phyloP scores from a whole-genome alignment of 2,113 vertebrate genomes.

The Lepisosteus oculatus region DNA sequence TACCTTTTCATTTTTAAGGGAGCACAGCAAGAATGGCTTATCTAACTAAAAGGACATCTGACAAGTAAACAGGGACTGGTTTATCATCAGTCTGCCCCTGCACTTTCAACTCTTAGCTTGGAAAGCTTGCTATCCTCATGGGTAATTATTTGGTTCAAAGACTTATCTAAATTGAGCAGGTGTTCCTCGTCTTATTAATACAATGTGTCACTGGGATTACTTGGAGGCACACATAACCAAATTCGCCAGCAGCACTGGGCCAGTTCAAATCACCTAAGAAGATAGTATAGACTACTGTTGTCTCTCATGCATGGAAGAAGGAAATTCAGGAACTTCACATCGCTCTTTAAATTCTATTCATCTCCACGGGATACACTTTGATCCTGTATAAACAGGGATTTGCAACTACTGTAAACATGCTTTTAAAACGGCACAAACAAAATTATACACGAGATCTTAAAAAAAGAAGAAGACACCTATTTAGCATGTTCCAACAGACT shows the following conservation, averaged over 20 bases:
- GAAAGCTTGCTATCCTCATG: background rate
- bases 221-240: background rate
- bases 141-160: conserved; percentile 5
- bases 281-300: conserved; percentile 5
- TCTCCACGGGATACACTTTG: conserved; percentile 6
- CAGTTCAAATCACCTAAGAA: background rate
- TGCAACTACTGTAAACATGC: background rate
- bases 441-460: background rate
- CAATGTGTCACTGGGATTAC: conserved; percentile 7
- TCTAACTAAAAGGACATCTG: conserved; percentile 2
- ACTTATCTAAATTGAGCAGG: background rate
- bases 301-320: background rate
- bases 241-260: background rate
- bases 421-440: background rate
- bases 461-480: background rate
- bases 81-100: background rate
- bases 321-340: background rate
- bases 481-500: background rate
- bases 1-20: no score
- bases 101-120: conserved; percentile 11
- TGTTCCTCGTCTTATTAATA: background rate
- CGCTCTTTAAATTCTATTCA: background rate
- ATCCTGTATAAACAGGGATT: background rate
- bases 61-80: background rate
- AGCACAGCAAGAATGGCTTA: background rate